These are phyloP conservation scores for Anneissia japonica DNA, from an alignment of 35 echinoderm and acorn worm species.

Conservation along the genomic window DNA sequence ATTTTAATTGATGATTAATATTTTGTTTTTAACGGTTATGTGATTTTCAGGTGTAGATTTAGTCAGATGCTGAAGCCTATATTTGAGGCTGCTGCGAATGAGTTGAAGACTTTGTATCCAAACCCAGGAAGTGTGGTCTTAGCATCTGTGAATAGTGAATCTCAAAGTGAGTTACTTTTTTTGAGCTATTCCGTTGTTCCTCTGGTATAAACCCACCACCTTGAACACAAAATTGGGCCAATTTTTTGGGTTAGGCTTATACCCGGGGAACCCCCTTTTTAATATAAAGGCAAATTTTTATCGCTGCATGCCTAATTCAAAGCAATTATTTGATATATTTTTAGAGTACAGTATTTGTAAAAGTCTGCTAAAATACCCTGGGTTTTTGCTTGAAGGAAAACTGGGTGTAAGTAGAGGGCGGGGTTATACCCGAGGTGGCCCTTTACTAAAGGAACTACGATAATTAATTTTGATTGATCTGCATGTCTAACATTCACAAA, in stretches of 20 bases:
- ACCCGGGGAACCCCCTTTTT: neutral
- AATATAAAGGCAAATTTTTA: neutral
- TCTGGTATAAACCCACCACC: neutral
- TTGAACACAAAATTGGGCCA: neutral
- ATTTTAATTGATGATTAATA: neutral
- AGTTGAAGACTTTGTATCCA: conserved; percentile 45
- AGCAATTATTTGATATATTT: neutral
- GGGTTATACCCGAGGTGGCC: no score
- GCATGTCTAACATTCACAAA: no score
- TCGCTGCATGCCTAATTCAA: neutral
- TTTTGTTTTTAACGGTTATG: neutral
- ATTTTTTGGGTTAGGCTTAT: neutral
- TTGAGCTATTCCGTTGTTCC: neutral
- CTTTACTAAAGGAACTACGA: no score
- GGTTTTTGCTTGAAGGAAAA: no score
- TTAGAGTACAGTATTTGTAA: no score
- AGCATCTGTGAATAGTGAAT: conserved; percentile 68
- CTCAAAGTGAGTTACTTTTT: conserved; percentile 41
- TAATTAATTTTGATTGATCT: no score
- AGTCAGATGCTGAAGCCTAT: conserved; percentile 99
- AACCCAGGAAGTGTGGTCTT: conserved; percentile 49
- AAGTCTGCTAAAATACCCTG: no score
- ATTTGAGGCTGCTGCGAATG: conserved; percentile 73
- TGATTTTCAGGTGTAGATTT: conserved; percentile 81
- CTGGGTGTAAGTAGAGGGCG: no score